Evolutionary conservation across 2,888 invertebrate genomes (phyloP).

Genomic region (Drosophila sordidula): DNA sequence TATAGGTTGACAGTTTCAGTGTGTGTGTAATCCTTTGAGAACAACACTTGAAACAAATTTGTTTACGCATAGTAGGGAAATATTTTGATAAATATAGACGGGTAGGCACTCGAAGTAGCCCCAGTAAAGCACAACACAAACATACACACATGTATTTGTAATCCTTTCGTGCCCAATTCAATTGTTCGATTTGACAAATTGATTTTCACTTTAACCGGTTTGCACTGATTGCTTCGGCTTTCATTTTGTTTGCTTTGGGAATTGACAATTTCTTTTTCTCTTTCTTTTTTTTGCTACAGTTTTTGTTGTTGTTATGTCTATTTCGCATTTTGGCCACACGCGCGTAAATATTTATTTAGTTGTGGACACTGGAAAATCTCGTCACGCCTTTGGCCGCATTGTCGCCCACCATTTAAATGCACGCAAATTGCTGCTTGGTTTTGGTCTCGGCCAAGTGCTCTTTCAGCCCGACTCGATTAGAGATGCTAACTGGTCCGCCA

Average conservation of each 20-base stretch:
- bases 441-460: constrained; percentile 41
- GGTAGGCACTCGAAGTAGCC: constrained; percentile 47
- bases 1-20: constrained; percentile 30
- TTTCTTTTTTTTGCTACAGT: constrained; percentile 11
- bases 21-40: constrained; percentile 58
- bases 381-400: constrained; percentile 22
- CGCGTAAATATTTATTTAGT: constrained; percentile 80
- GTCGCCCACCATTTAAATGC: constrained; percentile 67
- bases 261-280: constrained; percentile 56
- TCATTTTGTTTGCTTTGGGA: constrained; percentile 69
- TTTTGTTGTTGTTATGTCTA: constrained; percentile 42
- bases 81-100: constrained; percentile 73
- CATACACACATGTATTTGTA: constrained; percentile 44
- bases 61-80: constrained; percentile 70
- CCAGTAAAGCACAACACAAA: constrained; percentile 2
- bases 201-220: constrained; percentile 71
- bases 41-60: constrained; percentile 68
- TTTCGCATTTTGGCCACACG: constrained; percentile 68
- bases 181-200: constrained; percentile 79
- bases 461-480: constrained; percentile 51
- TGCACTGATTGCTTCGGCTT: constrained; percentile 68
- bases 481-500: constrained; percentile 48
- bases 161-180: constrained; percentile 75
- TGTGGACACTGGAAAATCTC: constrained; percentile 55
- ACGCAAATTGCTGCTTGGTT: constrained; percentile 63